Percentiles rank a stretch among this genome's conserved stretches.
Evolutionary conservation across 2,888 invertebrate species (phyloP).

Genomic region (Calameuta filiformis): DNA sequence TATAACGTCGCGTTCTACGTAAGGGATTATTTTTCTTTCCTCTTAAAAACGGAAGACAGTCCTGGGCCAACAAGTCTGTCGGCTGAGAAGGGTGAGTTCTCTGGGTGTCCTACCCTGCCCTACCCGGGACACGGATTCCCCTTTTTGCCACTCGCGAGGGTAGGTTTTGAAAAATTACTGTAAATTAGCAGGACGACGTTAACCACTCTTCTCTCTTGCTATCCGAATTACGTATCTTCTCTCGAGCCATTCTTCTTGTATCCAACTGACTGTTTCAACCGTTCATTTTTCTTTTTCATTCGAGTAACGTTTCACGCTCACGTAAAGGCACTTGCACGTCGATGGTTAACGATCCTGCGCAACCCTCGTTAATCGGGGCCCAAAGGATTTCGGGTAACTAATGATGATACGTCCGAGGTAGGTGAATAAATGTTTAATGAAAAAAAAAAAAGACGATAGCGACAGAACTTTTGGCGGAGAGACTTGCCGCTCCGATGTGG

Average conservation of each 20-base stretch:
- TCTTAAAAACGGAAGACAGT: conserved; percentile 17
- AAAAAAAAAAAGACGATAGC: not conserved
- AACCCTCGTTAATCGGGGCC: no score
- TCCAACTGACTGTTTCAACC: no score
- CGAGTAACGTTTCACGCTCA: not conserved
- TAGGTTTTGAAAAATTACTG: conserved; percentile 56
- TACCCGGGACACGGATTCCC: not conserved
- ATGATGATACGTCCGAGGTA: not conserved
- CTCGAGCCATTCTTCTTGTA: no score
- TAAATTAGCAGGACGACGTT: conserved; percentile 57
- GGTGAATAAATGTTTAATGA: not conserved
- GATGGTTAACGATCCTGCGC: not conserved
- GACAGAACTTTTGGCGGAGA: conserved; percentile 17
- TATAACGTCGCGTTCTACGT: conserved; percentile 57
- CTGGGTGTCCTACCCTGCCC: no score
- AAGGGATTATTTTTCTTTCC: conserved; percentile 60
- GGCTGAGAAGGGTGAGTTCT: no score
- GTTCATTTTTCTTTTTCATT: no score
- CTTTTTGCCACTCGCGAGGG: conserved; percentile 13
- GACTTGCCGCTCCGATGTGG: conserved; percentile 54
- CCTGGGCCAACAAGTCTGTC: not conserved
- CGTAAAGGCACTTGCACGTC: not conserved
- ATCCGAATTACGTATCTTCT: conserved; percentile 19
- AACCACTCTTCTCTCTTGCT: conserved; percentile 46
- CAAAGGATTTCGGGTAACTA: not conserved